Percentiles rank a stretch among this genome's conserved stretches.
phyloP scores from a whole-genome alignment of 2,888 invertebrate species.

The Yponomeuta malinellus region DNA sequence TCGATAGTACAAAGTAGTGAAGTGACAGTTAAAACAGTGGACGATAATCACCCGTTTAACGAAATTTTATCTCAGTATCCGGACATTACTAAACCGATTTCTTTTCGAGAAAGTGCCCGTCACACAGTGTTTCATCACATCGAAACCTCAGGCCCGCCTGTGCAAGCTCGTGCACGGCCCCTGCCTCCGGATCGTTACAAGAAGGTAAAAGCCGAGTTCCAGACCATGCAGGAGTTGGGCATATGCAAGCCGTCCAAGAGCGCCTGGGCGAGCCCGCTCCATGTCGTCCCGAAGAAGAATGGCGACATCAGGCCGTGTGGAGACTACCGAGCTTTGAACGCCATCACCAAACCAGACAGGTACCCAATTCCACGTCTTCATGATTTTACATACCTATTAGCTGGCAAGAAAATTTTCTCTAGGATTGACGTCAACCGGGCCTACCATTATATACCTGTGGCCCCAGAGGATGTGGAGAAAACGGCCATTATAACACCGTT shows the following conservation, averaged over 20 bases:
- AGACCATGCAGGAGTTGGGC: conserved; percentile 28
- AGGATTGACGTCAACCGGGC: conserved; percentile 35
- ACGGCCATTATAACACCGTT: conserved; percentile 40
- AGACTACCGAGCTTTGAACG: conserved; percentile 39
- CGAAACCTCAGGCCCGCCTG: conserved; percentile 36
- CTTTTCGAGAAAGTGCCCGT: background rate
- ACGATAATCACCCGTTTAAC: conserved; percentile 16
- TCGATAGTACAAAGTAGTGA: conserved; percentile 4
- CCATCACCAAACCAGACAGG: conserved; percentile 31
- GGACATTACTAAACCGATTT: conserved; percentile 5
- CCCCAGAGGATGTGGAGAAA: conserved; percentile 38
- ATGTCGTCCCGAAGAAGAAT: conserved; percentile 25
- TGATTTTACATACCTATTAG: conserved; percentile 26
- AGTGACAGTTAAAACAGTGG: background rate
- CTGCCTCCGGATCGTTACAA: conserved; percentile 34
- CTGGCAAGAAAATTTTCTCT: conserved; percentile 28
- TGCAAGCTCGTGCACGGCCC: conserved; percentile 32
- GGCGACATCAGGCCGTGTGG: conserved; percentile 32
- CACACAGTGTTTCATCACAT: conserved; percentile 29
- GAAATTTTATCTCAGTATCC: conserved; percentile 18
- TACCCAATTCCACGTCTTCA: conserved; percentile 36
- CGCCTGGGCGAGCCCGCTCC: conserved; percentile 42
- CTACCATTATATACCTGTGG: too few species aligned
- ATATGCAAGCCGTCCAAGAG: conserved; percentile 35
- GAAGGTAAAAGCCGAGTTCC: conserved; percentile 35